A percentile compares a stretch with the other conserved stretches of the same genome.
Conservation (phyloP, 2,888 invertebrate species). For the Siphlonurus alternatus region DNA sequence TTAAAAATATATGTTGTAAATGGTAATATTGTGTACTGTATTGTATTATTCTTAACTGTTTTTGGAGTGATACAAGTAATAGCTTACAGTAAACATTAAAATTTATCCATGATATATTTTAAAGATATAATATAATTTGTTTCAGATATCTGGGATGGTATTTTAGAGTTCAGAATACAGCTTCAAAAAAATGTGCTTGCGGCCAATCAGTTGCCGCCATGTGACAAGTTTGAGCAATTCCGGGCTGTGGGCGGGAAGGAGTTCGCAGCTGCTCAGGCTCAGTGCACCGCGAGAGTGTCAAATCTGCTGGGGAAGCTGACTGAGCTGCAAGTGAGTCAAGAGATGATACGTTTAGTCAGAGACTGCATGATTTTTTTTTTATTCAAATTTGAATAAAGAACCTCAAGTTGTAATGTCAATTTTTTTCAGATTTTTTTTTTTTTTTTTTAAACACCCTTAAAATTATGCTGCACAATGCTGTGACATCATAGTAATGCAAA, state of each 20-base stretch:
- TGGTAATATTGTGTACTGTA: too few species aligned
- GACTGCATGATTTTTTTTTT: too few species aligned
- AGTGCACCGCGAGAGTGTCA: slow-evolving; percentile 36
- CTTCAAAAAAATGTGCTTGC: slow-evolving; percentile 62
- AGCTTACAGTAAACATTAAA: background rate
- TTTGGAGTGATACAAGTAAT: too few species aligned
- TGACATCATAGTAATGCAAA: background rate
- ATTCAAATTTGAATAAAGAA: too few species aligned
- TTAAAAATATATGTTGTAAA: too few species aligned
- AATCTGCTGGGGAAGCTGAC: slow-evolving; percentile 37
- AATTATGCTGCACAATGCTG: background rate
- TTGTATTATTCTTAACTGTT: too few species aligned
- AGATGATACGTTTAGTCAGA: too few species aligned
- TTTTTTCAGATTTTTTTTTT: background rate
- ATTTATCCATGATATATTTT: background rate
- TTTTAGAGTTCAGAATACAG: slow-evolving; percentile 74
- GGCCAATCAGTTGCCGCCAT: slow-evolving; percentile 64
- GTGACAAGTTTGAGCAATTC: slow-evolving; percentile 32
- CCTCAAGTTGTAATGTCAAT: too few species aligned
- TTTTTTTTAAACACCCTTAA: background rate
- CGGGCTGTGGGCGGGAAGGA: slow-evolving; percentile 28
- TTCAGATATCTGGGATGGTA: slow-evolving; percentile 56
- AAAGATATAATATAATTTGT: slow-evolving; percentile 7
- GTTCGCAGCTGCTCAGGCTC: slow-evolving; percentile 33
- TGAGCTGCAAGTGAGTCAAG: slow-evolving; percentile 38